phyloP scores from a whole-genome alignment of 37 sponge, comb jelly and placozoan species.

The Petrosia ficiformis region DNA sequence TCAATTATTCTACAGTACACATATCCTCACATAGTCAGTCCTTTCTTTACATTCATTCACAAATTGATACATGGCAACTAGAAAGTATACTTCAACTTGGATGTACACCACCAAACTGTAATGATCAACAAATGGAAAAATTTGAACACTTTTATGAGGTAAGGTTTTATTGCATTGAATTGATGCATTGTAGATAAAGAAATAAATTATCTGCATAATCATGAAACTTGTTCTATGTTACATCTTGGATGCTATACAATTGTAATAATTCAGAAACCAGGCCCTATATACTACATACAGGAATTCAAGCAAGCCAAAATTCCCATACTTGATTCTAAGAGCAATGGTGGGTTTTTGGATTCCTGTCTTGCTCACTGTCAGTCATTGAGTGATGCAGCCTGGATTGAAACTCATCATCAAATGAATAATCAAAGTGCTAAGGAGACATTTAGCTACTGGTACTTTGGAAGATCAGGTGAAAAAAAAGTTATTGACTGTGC shows the following conservation, averaged over 20 bases:
- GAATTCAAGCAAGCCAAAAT: conserved; percentile 2
- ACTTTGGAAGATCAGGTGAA: conserved; percentile 4
- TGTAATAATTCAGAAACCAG: too few species aligned
- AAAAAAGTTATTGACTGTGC: background rate
- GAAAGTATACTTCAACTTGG: conserved; percentile 32
- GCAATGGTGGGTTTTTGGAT: conserved; percentile 64
- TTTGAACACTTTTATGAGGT: conserved; percentile 48
- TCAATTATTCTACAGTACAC: conserved; percentile 56
- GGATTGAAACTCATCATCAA: conserved; percentile 43
- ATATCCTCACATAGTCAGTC: conserved; percentile 66
- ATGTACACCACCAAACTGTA: conserved; percentile 67
- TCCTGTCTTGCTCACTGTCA: conserved; percentile 82
- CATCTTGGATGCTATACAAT: too few species aligned
- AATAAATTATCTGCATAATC: too few species aligned
- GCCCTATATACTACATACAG: background rate
- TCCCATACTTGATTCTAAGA: conserved; percentile 19
- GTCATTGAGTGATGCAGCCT: conserved; percentile 47
- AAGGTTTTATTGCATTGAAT: too few species aligned
- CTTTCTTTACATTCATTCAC: conserved; percentile 68
- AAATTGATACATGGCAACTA: conserved; percentile 76
- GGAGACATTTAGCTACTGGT: conserved; percentile 74
- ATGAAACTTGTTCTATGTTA: too few species aligned
- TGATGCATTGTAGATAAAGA: too few species aligned
- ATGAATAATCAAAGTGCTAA: conserved; percentile 28
- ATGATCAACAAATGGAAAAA: conserved; percentile 31